Evolutionary conservation across 2,888 invertebrate species (phyloP).

Genomic region (Calameuta filiformis): DNA sequence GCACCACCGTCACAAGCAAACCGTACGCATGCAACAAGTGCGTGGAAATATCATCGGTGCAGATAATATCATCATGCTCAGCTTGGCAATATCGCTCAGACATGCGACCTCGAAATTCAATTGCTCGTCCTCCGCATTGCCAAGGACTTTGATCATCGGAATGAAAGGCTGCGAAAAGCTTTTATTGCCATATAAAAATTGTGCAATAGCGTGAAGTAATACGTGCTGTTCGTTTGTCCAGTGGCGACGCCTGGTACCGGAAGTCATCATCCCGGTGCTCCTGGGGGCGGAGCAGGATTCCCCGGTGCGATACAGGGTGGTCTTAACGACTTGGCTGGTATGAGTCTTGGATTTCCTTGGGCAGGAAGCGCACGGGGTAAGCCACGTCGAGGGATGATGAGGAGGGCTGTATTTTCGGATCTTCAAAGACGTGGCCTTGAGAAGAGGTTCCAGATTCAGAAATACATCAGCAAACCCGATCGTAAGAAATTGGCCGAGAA

Average conservation of each 20-base stretch:
- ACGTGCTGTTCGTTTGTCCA: constrained; percentile 34
- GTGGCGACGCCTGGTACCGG: constrained; percentile 68
- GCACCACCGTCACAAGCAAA: constrained; percentile 50
- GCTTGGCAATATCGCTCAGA: constrained; percentile 54
- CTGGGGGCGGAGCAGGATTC: constrained; percentile 52
- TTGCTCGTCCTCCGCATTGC: constrained; percentile 27
- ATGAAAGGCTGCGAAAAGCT: not conserved
- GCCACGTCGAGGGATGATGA: constrained; percentile 95
- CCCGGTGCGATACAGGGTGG: constrained; percentile 56
- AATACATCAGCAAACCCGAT: constrained; percentile 98
- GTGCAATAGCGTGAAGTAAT: not conserved
- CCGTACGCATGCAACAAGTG: constrained; percentile 64
- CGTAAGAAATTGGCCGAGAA: constrained; percentile 97
- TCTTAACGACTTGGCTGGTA: constrained; percentile 57
- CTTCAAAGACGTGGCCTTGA: constrained; percentile 95
- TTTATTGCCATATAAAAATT: not conserved
- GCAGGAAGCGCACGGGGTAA: constrained; percentile 91
- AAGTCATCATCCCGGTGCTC: constrained; percentile 59
- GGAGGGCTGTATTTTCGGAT: constrained; percentile 96
- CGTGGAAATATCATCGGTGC: constrained; percentile 58
- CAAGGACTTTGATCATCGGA: not conserved
- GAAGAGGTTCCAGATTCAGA: constrained; percentile 95
- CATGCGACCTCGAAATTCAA: constrained; percentile 51
- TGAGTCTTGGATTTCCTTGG: constrained; percentile 81
- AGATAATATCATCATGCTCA: constrained; percentile 61